Base-by-base conservation (phyloP, 2,888 invertebrate species). In the Pseudeuparius sepicola region DNA sequence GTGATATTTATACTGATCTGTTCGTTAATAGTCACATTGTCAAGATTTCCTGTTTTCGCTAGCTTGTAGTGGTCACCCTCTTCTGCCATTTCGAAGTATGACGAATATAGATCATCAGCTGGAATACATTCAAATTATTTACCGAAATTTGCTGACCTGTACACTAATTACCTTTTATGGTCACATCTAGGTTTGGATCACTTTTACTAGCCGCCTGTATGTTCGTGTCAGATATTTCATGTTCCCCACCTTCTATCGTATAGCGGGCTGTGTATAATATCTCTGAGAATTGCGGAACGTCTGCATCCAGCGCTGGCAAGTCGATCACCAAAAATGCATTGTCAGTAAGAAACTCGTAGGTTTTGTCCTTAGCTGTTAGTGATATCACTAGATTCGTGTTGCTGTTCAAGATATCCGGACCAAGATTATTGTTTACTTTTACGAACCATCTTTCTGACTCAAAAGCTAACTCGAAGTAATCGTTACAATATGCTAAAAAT, bases 281-380 rank as follows among this genome's bases (percentile, higher is more conserved):
- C 7, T 31, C 20, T 6, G 24, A 9, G 26, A 45, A 45, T 2
- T 31, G 27, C 20, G 43, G 32, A 3, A 10, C 20, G 3, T 29
- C 20, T 6, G 24, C 36, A 2, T 23, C 15, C 2, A n/a, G n/a
- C n/a, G n/a, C 26, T 14, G 49, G 47, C 5, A 49, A 30, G 24
- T 48, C 39, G 1, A 50, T 39, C 11, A 50, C 40, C 14, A 50
- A 27, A 6, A 40, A 43, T 9, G 47, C 44, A 13, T 37, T 41
- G 11, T 24, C 36, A 14, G 18, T 24, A 4, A 24, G 17, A 12
- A 17, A 10, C 5, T 15, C 15, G 29, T 6, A 17, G 1, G 5
- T 23, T 13, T 26, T 35, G 9, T 39, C 28, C 12, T 10, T n/a
- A n/a, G 45, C 45, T 18, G 36, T 36, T 14, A 48, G 24, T 9